A percentile compares a stretch with the other conserved stretches of the same genome.
These are phyloP conservation scores for Rhopilema esculentum DNA, from an alignment of 30 jellyfish, hydroid and myxozoan species.

Conservation along the genomic window DNA sequence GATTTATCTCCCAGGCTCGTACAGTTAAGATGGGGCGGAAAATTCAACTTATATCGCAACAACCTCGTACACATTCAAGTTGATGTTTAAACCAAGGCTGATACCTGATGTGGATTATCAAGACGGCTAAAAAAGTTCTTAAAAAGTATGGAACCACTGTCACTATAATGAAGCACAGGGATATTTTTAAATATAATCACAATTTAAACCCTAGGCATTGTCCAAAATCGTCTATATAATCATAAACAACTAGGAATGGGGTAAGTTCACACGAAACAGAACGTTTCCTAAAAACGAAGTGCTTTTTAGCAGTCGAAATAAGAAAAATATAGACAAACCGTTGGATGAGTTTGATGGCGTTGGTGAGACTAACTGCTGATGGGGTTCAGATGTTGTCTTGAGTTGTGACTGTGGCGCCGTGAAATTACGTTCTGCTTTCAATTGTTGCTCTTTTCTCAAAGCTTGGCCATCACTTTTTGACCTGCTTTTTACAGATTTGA, in stretches of 20 bases:
- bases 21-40: neutral
- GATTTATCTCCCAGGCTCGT: neutral
- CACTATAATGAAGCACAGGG: too few species aligned
- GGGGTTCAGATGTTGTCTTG: neutral
- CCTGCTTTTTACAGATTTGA: slow-evolving; percentile 42
- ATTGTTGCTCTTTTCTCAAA: slow-evolving; percentile 11
- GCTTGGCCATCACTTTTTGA: slow-evolving; percentile 79
- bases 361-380: neutral
- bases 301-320: neutral
- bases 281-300: too few species aligned
- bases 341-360: slow-evolving; percentile 1
- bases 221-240: too few species aligned
- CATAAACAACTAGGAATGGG: too few species aligned
- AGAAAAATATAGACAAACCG: neutral
- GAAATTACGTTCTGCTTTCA: slow-evolving; percentile 31
- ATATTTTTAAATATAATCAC: too few species aligned
- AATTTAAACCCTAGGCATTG: too few species aligned
- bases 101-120: too few species aligned
- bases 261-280: too few species aligned
- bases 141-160: too few species aligned
- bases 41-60: neutral
- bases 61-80: neutral
- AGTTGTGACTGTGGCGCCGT: slow-evolving; percentile 50
- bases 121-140: too few species aligned
- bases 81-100: too few species aligned